phyloP scores from a whole-genome alignment of 1,140 invertebrate species.

The Neomicropteryx cornuta region DNA sequence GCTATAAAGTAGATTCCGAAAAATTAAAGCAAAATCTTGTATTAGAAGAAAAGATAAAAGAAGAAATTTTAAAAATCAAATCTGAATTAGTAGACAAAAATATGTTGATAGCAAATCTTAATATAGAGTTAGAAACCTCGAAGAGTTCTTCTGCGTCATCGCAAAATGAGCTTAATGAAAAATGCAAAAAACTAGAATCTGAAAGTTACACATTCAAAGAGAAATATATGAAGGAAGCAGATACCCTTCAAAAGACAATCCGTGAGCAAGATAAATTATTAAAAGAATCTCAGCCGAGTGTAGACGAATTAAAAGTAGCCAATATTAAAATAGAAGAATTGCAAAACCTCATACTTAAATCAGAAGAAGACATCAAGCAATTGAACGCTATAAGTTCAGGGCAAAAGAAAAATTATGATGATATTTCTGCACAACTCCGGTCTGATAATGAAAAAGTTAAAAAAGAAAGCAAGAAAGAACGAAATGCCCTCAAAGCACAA shows the following conservation, averaged over 20 bases:
- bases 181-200: slow-evolving; percentile 19
- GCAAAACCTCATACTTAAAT: slow-evolving; percentile 31
- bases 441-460: slow-evolving; percentile 32
- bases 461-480: slow-evolving; percentile 29
- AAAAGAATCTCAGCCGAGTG: slow-evolving; percentile 34
- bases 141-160: slow-evolving; percentile 19
- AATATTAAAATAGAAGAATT: slow-evolving; percentile 37
- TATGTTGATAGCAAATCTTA: slow-evolving; percentile 19
- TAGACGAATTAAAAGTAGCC: slow-evolving; percentile 36
- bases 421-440: slow-evolving; percentile 34
- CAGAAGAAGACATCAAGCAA: slow-evolving; percentile 34
- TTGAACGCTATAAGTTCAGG: slow-evolving; percentile 33
- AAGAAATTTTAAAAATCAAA: slow-evolving; percentile 23
- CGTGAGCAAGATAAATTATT: slow-evolving; percentile 40
- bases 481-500: slow-evolving; percentile 28
- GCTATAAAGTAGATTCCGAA: slow-evolving; percentile 9
- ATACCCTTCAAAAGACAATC: slow-evolving; percentile 37
- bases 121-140: no score
- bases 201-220: slow-evolving; percentile 26
- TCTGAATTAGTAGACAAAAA: slow-evolving; percentile 21
- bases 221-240: slow-evolving; percentile 24
- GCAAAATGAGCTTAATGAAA: slow-evolving; percentile 20
- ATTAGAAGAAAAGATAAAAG: slow-evolving; percentile 19
- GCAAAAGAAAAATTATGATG: slow-evolving; percentile 34
- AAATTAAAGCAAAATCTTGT: slow-evolving; percentile 9